Conservation (phyloP, 2,113 vertebrate species). For the Parotia lawesii region DNA sequence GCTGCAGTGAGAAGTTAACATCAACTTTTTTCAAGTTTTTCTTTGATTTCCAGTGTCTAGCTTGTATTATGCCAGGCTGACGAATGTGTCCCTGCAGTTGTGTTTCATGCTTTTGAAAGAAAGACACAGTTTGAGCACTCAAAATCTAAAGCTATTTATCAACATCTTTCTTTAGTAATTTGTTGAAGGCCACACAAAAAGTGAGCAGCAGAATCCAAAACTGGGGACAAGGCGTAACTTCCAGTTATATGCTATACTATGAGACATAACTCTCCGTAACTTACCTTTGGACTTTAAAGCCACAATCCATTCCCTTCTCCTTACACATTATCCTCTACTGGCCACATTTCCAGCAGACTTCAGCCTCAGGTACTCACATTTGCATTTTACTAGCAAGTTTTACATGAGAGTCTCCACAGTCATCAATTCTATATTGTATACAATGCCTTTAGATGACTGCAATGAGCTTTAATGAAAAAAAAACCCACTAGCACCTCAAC, state of each 20-base stretch:
- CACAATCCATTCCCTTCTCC: neutral
- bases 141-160: neutral
- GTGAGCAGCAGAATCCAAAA: neutral
- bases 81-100: neutral
- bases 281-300: slow-evolving; percentile 2
- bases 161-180: neutral
- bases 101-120: neutral
- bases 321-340: neutral
- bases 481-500: neutral
- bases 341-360: neutral
- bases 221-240: neutral
- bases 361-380: neutral
- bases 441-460: neutral
- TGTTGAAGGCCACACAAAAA: neutral
- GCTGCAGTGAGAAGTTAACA: neutral
- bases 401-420: neutral
- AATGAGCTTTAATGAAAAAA: neutral
- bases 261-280: neutral
- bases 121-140: neutral
- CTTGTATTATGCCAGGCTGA: neutral
- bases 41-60: neutral
- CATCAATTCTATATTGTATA: neutral
- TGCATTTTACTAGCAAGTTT: neutral
- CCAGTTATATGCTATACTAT: neutral
- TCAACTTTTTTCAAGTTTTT: neutral